Evolutionary conservation across 2,797 vertebrate genomes (phyloP).

Genomic region (Artibeus jamaicensis): DNA sequence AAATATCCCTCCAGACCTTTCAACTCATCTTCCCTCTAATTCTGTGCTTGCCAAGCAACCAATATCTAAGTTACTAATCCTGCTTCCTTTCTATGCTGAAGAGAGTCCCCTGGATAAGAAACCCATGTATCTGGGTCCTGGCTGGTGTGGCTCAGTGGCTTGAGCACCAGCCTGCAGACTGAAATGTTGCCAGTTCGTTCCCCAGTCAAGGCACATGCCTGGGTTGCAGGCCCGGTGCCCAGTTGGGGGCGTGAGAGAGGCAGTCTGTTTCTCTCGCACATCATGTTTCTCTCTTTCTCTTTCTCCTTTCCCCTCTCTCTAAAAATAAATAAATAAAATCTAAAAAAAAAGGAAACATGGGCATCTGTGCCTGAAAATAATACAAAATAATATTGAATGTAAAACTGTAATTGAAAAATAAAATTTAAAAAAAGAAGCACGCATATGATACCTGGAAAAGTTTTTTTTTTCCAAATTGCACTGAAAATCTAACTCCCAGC

Average conservation of each 20-base stretch:
- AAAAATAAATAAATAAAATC: too few relatives aligned
- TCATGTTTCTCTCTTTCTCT: too few relatives aligned
- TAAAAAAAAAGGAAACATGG: background rate
- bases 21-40: background rate
- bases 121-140: background rate
- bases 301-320: too few relatives aligned
- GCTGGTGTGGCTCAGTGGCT: too few relatives aligned
- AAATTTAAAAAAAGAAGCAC: background rate
- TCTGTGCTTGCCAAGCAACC: background rate
- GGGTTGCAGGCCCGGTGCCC: too few relatives aligned
- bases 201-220: too few relatives aligned
- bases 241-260: too few relatives aligned
- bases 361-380: background rate
- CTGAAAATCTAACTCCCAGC: background rate
- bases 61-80: slow-evolving; percentile 14
- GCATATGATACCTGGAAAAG: background rate
- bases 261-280: too few relatives aligned
- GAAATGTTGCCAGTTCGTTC: too few relatives aligned
- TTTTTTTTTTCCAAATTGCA: background rate
- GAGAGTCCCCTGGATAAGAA: background rate
- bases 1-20: background rate
- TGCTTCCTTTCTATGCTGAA: slow-evolving; percentile 22
- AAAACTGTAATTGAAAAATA: background rate
- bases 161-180: too few relatives aligned
- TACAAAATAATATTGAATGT: background rate